Base-by-base conservation (phyloP, 2,888 invertebrate species). In the Trachelus tabidus region DNA sequence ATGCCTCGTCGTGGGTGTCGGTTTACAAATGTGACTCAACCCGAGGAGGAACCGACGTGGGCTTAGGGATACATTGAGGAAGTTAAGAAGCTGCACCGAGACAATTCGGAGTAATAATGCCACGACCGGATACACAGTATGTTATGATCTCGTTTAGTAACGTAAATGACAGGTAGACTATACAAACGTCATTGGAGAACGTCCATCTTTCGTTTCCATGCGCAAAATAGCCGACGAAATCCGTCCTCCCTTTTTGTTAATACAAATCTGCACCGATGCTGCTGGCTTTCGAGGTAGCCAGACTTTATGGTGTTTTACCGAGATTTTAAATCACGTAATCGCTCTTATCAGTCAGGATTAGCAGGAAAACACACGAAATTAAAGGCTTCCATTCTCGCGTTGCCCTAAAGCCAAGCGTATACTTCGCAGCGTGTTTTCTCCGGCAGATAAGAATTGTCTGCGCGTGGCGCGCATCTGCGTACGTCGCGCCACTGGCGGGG, bases 21-120 rank as follows among this genome's bases (percentile, higher is more conserved):
- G 76, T 76, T 83, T 77, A 79, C 75, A 34, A 33, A 71, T 71
- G 78, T 86, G 85, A 85, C 79, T 85, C 85, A 85, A 81, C 81
- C 76, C 35, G 23, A 9, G 9, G 3, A 56, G 56, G 9, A 23
- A 56, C 23, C 23, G 56, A 56, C 6, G 56, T 56, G 56, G 23
- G 56, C 23, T 56, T 56, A 56, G 9, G 56, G 23, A 23, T 56
- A 56, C 34, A 34, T 56, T 56, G 56, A 56, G 56, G 9, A 56
- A 56, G 23, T 56, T 56, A 56, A 23, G 56, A 56, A 56, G 56
- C 56, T 56, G 23, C 56, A 9, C 23, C 9, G 23, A 56, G 56
- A 23, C 56, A 56, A 23, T 56, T 56, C 2, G 1, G 56, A 56
- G 56, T 9, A 56, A 56, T 9, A 56, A 56, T 3, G 56, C 23